phyloP scores from a whole-genome alignment of 2,888 invertebrate genomes.

The Tachystola acroxantha region DNA sequence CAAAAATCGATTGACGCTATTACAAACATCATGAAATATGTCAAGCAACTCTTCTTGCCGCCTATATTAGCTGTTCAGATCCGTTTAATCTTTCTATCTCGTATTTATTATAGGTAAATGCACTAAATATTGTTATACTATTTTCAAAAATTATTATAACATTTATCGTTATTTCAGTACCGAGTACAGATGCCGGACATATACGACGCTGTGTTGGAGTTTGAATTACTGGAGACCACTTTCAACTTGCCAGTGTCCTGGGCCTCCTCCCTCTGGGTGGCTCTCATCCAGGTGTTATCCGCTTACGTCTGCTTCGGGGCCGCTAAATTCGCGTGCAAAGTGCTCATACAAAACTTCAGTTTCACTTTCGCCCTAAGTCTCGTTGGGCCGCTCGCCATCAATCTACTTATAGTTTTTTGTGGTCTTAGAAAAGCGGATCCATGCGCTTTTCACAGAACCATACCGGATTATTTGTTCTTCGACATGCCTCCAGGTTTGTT shows the following conservation, averaged over 20 bases:
- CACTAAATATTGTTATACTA: too few species aligned
- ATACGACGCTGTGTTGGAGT: constrained; percentile 51
- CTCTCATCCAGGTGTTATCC: constrained; percentile 81
- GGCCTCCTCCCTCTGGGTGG: constrained; percentile 76
- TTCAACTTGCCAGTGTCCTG: constrained; percentile 42
- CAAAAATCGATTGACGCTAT: too few species aligned
- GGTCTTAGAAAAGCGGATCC: constrained; percentile 81
- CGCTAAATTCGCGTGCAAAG: constrained; percentile 91
- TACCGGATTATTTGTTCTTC: constrained; percentile 93
- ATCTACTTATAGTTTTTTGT: constrained; percentile 82
- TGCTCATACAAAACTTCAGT: constrained; percentile 92
- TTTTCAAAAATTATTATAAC: too few species aligned
- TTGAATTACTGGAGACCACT: constrained; percentile 43
- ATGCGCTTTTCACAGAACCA: constrained; percentile 81
- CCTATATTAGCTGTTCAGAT: too few species aligned
- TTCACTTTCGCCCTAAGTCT: constrained; percentile 90
- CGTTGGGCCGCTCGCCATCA: constrained; percentile 85
- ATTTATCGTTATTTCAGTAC: constrained; percentile 53
- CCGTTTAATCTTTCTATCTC: too few species aligned
- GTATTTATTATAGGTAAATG: too few species aligned
- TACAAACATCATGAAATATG: too few species aligned
- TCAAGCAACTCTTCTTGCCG: too few species aligned
- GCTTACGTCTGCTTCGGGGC: constrained; percentile 83
- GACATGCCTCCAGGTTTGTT: constrained; percentile 82
- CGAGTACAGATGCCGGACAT: constrained; percentile 56